phyloP scores from a whole-genome alignment of 2,797 vertebrate genomes.

The Catostomus latipinnis region DNA sequence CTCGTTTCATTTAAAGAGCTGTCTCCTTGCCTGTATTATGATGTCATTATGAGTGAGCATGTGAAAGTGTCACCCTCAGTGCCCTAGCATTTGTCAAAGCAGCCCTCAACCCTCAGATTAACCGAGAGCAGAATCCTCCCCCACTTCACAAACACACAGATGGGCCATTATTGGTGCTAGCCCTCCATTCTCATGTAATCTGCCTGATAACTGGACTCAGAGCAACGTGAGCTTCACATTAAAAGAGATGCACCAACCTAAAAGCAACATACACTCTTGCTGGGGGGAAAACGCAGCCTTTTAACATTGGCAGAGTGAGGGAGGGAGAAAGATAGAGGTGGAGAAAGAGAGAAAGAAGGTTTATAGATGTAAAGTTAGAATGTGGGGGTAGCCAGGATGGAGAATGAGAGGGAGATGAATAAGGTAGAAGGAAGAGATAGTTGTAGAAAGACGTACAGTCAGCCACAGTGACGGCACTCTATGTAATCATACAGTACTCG shows the following conservation, averaged over 20 bases:
- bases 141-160: conserved; percentile 35
- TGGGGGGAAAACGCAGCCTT: conserved; percentile 10
- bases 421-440: conserved; percentile 44
- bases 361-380: conserved; percentile 26
- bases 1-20: conserved; percentile 26
- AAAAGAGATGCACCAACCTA: conserved; percentile 7
- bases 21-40: background rate
- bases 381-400: conserved; percentile 36
- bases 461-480: conserved; percentile 12
- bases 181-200: conserved; percentile 20
- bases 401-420: conserved; percentile 46
- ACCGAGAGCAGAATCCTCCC: conserved; percentile 2
- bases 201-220: conserved; percentile 17
- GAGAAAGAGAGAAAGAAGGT: background rate
- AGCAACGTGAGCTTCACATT: background rate
- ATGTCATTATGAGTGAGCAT: background rate
- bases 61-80: background rate
- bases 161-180: conserved; percentile 38
- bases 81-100: conserved; percentile 13
- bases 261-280: background rate
- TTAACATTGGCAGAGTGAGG: background rate
- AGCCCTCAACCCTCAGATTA: conserved; percentile 30
- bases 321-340: background rate
- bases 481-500: conserved; percentile 24
- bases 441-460: background rate